Evolutionary conservation across 64 coral and sea anemone genomes (phyloP).

Genomic region (Montipora efflorescens): DNA sequence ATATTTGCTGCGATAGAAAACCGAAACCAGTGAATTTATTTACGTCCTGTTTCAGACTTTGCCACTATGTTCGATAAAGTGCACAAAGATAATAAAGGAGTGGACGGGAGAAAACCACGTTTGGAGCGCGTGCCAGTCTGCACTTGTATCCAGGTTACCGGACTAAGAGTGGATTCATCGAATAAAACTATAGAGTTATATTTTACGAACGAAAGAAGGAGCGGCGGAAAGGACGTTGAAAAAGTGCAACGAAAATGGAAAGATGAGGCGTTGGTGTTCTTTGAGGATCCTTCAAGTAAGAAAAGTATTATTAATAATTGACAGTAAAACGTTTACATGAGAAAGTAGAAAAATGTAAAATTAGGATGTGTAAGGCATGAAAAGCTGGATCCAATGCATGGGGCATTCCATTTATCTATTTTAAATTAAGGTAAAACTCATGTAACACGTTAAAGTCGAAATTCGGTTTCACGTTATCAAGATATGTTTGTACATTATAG

Average conservation of each 20-base stretch:
- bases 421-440: no score
- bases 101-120: constrained; percentile 52
- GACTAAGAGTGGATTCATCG: constrained; percentile 17
- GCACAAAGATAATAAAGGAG: constrained; percentile 2
- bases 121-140: constrained; percentile 67
- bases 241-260: constrained; percentile 31
- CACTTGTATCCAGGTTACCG: constrained; percentile 59
- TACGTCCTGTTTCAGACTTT: constrained; percentile 51
- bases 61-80: constrained; percentile 4
- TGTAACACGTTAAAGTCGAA: no score
- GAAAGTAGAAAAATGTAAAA: no score
- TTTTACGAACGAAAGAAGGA: constrained; percentile 64
- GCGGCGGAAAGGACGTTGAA: constrained; percentile 55
- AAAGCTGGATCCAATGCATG: no score
- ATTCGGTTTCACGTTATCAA: no score
- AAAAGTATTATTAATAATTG: neutral
- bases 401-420: no score
- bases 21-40: no score
- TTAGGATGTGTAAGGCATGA: no score
- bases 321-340: no score
- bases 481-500: no score
- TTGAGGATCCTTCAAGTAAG: constrained; percentile 66
- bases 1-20: no score
- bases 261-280: constrained; percentile 30
- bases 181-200: constrained; percentile 52